Conservation (phyloP, 2,113 vertebrate species). For the Hymenochirus boettgeri region DNA sequence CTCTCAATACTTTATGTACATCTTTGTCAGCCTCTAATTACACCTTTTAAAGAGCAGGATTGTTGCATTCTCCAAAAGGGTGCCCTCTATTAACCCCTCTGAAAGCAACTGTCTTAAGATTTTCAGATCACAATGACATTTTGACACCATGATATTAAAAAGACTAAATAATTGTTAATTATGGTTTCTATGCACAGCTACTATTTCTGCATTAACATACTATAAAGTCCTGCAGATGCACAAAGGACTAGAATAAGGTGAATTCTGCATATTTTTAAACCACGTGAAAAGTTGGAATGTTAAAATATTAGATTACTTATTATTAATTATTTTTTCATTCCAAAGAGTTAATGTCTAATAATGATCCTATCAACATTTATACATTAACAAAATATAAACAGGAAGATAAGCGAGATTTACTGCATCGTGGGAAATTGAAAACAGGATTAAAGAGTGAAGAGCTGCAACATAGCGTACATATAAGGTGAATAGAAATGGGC, state of each 20-base stretch:
- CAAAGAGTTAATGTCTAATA: no score
- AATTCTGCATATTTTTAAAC: no score
- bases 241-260: neutral
- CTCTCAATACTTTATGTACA: neutral
- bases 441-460: no score
- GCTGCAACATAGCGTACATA: no score
- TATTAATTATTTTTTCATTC: no score
- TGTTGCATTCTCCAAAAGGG: neutral
- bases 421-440: no score
- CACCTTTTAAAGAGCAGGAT: neutral
- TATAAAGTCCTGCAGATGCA: neutral
- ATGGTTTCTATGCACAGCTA: neutral
- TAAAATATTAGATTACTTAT: no score
- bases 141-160: conserved; percentile 2
- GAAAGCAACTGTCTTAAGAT: neutral
- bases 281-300: no score
- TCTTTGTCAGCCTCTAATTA: conserved; percentile 1
- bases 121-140: neutral
- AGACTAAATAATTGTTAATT: conserved; percentile 5
- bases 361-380: no score
- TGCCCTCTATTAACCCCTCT: conserved; percentile 3
- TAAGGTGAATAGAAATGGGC: no score
- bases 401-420: no score
- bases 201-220: neutral
- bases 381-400: no score